Conservation (phyloP, 2,113 vertebrate genomes). For the Columba janthina region DNA sequence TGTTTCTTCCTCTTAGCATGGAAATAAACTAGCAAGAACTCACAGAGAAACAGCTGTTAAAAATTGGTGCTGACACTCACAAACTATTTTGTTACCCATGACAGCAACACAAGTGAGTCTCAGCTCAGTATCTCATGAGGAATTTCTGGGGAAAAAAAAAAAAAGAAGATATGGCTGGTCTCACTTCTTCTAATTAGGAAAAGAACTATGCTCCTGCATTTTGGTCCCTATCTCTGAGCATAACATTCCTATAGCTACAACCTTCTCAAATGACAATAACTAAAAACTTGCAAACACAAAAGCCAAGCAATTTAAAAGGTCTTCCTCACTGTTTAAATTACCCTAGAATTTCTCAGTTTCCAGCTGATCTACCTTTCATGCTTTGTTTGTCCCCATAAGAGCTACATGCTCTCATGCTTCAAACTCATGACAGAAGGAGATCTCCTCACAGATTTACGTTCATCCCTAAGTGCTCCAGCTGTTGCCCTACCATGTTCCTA, state of each 20-base stretch:
- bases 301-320: neutral
- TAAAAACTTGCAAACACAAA: neutral
- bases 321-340: neutral
- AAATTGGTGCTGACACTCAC: neutral
- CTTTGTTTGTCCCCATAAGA: neutral
- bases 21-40: neutral
- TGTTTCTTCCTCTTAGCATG: neutral
- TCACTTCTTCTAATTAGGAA: neutral
- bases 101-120: neutral
- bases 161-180: neutral
- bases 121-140: neutral
- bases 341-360: neutral
- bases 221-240: neutral
- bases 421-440: neutral
- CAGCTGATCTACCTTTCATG: neutral
- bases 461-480: neutral
- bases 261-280: neutral
- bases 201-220: neutral
- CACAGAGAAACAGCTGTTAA: neutral
- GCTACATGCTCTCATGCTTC: neutral
- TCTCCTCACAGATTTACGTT: neutral
- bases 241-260: neutral
- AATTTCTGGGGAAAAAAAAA: neutral
- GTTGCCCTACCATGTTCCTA: neutral
- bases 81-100: neutral